Conservation (phyloP, 2,888 invertebrate genomes). For the Ornithoptera priamus region DNA sequence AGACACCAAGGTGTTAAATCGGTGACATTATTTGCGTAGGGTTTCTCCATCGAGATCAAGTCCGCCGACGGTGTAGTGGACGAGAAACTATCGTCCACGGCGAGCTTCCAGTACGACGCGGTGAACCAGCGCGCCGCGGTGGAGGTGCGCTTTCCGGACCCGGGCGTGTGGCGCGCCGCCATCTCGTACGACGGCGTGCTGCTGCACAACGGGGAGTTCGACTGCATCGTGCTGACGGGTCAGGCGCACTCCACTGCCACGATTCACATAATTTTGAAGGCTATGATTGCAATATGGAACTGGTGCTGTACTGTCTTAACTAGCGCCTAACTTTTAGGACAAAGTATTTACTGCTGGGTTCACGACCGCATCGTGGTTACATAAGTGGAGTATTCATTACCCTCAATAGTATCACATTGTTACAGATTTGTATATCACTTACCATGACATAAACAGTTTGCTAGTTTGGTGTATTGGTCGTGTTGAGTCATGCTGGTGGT, state of each 20-base stretch:
- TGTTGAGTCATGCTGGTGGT: slow-evolving; percentile 38
- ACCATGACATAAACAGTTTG: no score
- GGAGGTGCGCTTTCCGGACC: slow-evolving; percentile 87
- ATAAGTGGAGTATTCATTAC: no score
- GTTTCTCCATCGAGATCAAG: slow-evolving; percentile 80
- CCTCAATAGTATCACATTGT: no score
- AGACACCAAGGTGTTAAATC: no score
- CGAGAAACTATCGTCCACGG: slow-evolving; percentile 76
- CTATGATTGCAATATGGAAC: no score
- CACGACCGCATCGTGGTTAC: no score
- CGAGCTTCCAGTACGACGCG: slow-evolving; percentile 86
- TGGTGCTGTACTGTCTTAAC: no score
- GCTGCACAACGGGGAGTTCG: slow-evolving; percentile 94
- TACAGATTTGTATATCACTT: no score
- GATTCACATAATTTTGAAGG: no score
- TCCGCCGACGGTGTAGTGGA: slow-evolving; percentile 81
- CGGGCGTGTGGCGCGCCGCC: slow-evolving; percentile 90
- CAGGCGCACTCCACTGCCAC: slow-evolving; percentile 46
- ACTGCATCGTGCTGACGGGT: slow-evolving; percentile 94
- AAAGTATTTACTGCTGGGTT: no score
- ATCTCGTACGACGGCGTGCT: slow-evolving; percentile 87
- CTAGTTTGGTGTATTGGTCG: neutral
- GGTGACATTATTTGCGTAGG: slow-evolving; percentile 59
- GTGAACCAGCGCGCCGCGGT: slow-evolving; percentile 88
- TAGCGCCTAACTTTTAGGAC: no score